Evolutionary conservation across 2,113 vertebrate species (phyloP).

Genomic region (Oophaga pumilio): DNA sequence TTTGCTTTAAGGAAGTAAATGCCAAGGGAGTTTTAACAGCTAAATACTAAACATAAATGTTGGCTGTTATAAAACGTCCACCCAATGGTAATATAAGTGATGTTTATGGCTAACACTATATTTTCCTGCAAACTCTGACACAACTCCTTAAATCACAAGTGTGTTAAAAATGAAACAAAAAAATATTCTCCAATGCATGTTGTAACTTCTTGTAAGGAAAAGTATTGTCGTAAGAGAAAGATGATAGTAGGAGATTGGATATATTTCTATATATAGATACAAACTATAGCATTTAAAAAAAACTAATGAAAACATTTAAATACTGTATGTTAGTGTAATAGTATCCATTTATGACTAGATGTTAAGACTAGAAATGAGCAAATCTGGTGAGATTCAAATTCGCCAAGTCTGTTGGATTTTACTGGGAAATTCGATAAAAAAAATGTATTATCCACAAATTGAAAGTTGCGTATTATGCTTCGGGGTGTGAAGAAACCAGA

Average conservation of each 20-base stretch:
- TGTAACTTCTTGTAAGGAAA: neutral
- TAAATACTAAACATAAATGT: slow-evolving; percentile 64
- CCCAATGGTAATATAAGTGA: slow-evolving; percentile 73
- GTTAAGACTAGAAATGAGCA: too few relatives aligned
- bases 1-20: slow-evolving; percentile 62
- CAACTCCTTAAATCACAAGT: slow-evolving; percentile 76
- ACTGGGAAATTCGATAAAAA: too few relatives aligned
- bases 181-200: neutral
- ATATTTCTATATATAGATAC: neutral
- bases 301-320: too few relatives aligned
- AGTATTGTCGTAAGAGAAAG: neutral
- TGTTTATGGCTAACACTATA: slow-evolving; percentile 74
- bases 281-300: too few relatives aligned
- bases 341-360: too few relatives aligned
- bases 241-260: neutral
- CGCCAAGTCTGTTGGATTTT: too few relatives aligned
- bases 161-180: slow-evolving; percentile 76
- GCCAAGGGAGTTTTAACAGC: slow-evolving; percentile 68
- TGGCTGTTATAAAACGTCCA: slow-evolving; percentile 67
- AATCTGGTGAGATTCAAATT: too few relatives aligned
- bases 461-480: too few relatives aligned
- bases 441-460: too few relatives aligned
- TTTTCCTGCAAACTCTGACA: slow-evolving; percentile 67
- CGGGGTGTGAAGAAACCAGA: too few relatives aligned
- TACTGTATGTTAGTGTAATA: too few relatives aligned